Base-by-base conservation (phyloP, 2,113 vertebrate genomes). In the Tursiops truncatus region DNA sequence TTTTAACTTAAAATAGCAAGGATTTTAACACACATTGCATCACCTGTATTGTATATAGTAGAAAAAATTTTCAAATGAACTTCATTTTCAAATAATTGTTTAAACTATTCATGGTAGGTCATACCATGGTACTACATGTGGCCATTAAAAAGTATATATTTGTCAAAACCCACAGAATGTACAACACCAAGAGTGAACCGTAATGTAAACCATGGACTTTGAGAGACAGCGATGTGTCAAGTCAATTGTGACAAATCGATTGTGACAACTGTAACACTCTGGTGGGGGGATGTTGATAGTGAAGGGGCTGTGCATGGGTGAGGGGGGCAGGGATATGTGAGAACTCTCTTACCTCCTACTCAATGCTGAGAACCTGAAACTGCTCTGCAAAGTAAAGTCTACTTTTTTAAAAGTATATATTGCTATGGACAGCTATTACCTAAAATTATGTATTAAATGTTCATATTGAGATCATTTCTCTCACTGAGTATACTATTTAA, bases 381-480 rank as follows among this genome's bases (percentile, higher is more conserved):
- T 79, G 31, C 41, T 76, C 80, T 76, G 23, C 84, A 73, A 84
- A 74, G 68, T 53, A 25, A 65, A 28, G 33, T 53, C 25, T 84
- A 18, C 33, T 82, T 70, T 76, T 76, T 85, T 8, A 3, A 7
- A 56, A 77, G 6, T 62, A 47, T 28, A 44, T 79, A 60, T 15
- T 23, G 56, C 50, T 25, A 36, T 50, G 25, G 53, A 38, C 12
- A 73, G 67, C 25, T 74, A 83, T 62, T 73, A 38, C 36, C 10
- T 67, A 53, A 83, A 83, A 50, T 36, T 84, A 26, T 74, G n/a
- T 38, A 77, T 58, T 67, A 76, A 87, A 88, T 71, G 31, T 89
- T 90, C 71, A 85, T 67, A 28, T 62, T 79, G 77, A 96, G 28
- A 82, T 93, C 0, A 81, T 74, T 89, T 94, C 41, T 74, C 15